A percentile compares a stretch with the other conserved stretches of the same genome.
Evolutionary conservation across 2,888 invertebrate species (phyloP).

Genomic region (Agonopterix heracliana): DNA sequence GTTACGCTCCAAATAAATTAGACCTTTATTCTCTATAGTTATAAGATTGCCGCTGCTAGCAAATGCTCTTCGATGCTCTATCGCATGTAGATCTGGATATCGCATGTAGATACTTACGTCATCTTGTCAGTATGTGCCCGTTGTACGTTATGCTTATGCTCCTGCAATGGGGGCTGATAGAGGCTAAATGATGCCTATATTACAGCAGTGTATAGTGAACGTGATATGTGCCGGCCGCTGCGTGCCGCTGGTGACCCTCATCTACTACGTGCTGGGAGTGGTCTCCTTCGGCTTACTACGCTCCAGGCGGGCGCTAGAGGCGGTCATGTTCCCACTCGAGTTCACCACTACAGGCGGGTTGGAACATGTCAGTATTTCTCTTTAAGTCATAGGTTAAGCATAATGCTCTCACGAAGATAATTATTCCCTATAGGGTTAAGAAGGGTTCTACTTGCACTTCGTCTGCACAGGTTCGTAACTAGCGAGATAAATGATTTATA

Average conservation of each 20-base stretch:
- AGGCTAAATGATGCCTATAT: neutral
- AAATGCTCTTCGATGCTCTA: too few relatives aligned
- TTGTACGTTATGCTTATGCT: too few relatives aligned
- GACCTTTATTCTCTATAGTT: too few relatives aligned
- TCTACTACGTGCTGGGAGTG: constrained; percentile 78
- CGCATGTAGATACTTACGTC: too few relatives aligned
- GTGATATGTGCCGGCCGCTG: constrained; percentile 48
- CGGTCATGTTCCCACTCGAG: constrained; percentile 80
- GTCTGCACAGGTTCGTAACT: too few relatives aligned
- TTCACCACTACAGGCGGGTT: constrained; percentile 83
- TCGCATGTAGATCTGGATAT: too few relatives aligned
- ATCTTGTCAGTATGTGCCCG: too few relatives aligned
- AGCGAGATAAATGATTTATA: too few relatives aligned
- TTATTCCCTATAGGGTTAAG: neutral
- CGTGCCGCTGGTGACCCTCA: constrained; percentile 45
- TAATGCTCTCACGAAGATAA: neutral
- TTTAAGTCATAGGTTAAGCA: neutral
- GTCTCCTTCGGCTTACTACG: constrained; percentile 77
- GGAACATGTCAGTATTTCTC: constrained; percentile 59
- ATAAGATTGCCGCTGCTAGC: too few relatives aligned
- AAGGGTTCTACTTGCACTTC: too few relatives aligned
- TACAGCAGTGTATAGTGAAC: neutral
- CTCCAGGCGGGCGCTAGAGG: constrained; percentile 63
- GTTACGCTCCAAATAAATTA: too few relatives aligned
- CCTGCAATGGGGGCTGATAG: too few relatives aligned